Conservation (phyloP, 2,888 invertebrate genomes). For the Mimas tiliae region DNA sequence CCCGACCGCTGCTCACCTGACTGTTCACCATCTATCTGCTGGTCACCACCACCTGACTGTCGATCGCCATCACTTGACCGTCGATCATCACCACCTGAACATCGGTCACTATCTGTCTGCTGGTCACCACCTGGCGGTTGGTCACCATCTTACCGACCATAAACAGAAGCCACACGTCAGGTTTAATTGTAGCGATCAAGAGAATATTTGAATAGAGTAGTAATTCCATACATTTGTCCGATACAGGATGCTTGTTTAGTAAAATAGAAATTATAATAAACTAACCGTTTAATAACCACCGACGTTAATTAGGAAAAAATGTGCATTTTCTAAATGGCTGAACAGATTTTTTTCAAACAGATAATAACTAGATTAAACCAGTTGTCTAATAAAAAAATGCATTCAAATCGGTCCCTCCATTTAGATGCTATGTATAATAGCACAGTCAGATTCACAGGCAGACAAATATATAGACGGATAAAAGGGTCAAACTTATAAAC, state of each 20-base stretch:
- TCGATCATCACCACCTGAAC: neutral
- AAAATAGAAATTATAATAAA: neutral
- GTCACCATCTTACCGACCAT: neutral
- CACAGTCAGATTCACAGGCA: too few species aligned
- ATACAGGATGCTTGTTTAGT: slow-evolving; percentile 8
- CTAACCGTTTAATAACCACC: too few species aligned
- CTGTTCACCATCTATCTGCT: neutral
- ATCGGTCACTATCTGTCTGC: neutral
- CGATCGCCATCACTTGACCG: neutral
- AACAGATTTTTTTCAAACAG: too few species aligned
- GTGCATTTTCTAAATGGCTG: neutral
- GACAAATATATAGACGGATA: too few species aligned
- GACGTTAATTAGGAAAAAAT: too few species aligned
- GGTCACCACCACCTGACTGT: neutral
- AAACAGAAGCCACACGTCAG: slow-evolving; percentile 47
- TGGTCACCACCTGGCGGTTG: neutral
- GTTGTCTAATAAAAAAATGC: too few species aligned
- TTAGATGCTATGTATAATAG: too few species aligned
- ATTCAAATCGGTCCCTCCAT: too few species aligned
- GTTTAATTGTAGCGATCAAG: slow-evolving; percentile 47
- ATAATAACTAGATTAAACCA: too few species aligned
- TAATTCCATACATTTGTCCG: slow-evolving; percentile 11
- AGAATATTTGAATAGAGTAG: slow-evolving; percentile 32
- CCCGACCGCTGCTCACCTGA: slow-evolving; percentile 30
- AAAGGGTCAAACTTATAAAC: too few species aligned